Evolutionary conservation across 2,113 vertebrate genomes (phyloP).

Genomic region (Polypterus senegalus): DNA sequence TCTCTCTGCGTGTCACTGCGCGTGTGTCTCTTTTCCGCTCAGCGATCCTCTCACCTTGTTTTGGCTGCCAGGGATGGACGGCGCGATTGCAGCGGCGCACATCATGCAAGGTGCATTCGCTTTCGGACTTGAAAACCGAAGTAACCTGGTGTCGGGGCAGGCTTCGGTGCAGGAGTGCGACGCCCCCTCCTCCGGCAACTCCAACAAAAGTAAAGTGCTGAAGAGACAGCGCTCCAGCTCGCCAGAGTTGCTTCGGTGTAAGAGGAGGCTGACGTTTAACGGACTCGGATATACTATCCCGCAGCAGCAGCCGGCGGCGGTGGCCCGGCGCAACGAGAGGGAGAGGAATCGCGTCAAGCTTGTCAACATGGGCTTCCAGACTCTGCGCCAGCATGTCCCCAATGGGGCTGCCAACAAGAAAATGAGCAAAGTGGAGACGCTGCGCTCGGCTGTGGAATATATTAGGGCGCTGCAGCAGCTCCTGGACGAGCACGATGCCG

Average conservation of each 20-base stretch:
- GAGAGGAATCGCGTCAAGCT: constrained; percentile 89
- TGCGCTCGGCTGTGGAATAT: constrained; percentile 87
- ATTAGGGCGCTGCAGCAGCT: constrained; percentile 83
- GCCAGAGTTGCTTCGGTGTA: constrained; percentile 77
- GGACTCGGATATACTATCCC: constrained; percentile 54
- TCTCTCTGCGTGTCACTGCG: constrained; percentile 16
- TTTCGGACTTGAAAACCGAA: constrained; percentile 41
- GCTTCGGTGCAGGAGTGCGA: constrained; percentile 37
- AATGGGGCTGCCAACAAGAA: constrained; percentile 87
- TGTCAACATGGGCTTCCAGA: constrained; percentile 93
- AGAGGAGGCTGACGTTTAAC: constrained; percentile 66
- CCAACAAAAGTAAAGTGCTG: constrained; percentile 47
- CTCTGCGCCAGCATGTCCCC: constrained; percentile 84
- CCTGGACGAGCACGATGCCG: constrained; percentile 74
- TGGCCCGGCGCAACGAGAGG: constrained; percentile 82
- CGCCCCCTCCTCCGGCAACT: constrained; percentile 18
- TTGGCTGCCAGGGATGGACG: constrained; percentile 40
- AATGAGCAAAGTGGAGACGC: constrained; percentile 95
- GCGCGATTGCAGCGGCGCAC: constrained; percentile 39
- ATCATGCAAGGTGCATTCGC: constrained; percentile 37
- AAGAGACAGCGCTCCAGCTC: constrained; percentile 66
- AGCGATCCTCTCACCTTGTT: constrained; percentile 9
- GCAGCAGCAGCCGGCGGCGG: constrained; percentile 63
- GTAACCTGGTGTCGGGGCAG: constrained; percentile 32
- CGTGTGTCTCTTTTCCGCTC: constrained; percentile 14